phyloP scores from a whole-genome alignment of 2,797 vertebrate genomes.

The Characodon lateralis region DNA sequence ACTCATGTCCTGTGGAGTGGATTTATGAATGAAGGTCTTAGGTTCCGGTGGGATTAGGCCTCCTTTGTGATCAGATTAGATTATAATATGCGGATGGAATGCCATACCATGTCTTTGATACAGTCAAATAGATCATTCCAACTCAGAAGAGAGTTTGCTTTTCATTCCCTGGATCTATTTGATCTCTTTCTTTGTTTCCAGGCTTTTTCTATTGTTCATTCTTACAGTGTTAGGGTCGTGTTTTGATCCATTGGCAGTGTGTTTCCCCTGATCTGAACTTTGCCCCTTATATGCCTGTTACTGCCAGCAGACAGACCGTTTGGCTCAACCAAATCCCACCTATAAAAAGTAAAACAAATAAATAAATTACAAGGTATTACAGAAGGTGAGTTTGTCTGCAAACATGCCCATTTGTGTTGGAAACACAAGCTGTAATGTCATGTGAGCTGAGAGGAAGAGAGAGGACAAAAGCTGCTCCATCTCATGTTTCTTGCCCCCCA shows the following conservation, averaged over 20 bases:
- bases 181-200: too few species aligned
- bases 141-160: background rate
- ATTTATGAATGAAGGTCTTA: conserved; percentile 58
- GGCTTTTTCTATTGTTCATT: background rate
- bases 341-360: conserved; percentile 28
- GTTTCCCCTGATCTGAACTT: background rate
- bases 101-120: background rate
- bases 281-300: background rate
- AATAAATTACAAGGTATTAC: conserved; percentile 3
- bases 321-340: background rate
- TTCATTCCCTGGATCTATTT: background rate
- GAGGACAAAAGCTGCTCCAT: conserved; percentile 58
- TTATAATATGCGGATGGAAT: background rate
- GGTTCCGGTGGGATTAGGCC: conserved; percentile 37
- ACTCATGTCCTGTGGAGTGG: conserved; percentile 43
- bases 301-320: background rate
- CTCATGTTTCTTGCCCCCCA: conserved; percentile 57
- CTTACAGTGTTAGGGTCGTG: background rate
- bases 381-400: conserved; percentile 15
- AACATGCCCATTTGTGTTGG: conserved; percentile 25
- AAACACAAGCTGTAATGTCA: conserved; percentile 54
- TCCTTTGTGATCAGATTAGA: conserved; percentile 1
- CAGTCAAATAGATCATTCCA: background rate
- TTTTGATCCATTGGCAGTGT: background rate
- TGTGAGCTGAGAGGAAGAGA: conserved; percentile 50